Percentiles rank a stretch among this genome's conserved stretches.
These are phyloP conservation scores for Seriola quinqueradiata DNA, from an alignment of 2,113 vertebrate species.

Conservation along the genomic window DNA sequence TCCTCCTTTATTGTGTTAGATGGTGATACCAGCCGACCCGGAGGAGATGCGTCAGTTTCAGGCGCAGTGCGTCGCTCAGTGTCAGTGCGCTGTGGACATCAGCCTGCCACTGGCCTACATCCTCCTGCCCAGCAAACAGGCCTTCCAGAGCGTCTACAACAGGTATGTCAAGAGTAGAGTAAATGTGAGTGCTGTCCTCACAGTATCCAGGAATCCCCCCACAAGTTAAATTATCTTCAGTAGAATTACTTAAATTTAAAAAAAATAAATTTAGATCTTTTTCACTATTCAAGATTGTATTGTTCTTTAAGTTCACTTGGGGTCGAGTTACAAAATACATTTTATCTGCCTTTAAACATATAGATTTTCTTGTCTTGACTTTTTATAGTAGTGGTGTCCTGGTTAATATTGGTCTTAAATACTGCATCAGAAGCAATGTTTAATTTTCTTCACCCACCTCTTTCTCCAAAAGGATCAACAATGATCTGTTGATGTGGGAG, in stretches of 20 bases:
- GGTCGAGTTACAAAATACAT: not conserved
- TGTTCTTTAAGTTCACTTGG: not conserved
- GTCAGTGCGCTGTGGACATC: constrained; percentile 89
- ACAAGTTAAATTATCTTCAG: not conserved
- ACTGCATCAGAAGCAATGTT: constrained; percentile 9
- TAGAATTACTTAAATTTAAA: not conserved
- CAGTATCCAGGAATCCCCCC: not conserved
- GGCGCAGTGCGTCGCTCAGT: constrained; percentile 87
- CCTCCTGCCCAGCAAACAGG: constrained; percentile 92
- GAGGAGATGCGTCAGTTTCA: constrained; percentile 93
- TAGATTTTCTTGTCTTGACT: not conserved
- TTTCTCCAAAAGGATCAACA: constrained; percentile 87
- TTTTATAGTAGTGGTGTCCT: not conserved
- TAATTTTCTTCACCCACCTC: not conserved
- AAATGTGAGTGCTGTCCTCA: not conserved
- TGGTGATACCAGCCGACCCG: constrained; percentile 93
- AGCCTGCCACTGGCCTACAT: constrained; percentile 87
- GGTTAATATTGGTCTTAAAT: constrained; percentile 4
- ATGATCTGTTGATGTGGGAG: constrained; percentile 94
- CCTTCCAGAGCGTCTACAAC: constrained; percentile 94
- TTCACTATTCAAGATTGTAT: not conserved
- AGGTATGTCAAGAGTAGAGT: constrained; percentile 77
- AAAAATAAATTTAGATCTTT: not conserved
- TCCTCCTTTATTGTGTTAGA: constrained; percentile 75
- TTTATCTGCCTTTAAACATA: too few relatives aligned